phyloP scores from a whole-genome alignment of 2,888 invertebrate genomes.

The Gerris lacustris region DNA sequence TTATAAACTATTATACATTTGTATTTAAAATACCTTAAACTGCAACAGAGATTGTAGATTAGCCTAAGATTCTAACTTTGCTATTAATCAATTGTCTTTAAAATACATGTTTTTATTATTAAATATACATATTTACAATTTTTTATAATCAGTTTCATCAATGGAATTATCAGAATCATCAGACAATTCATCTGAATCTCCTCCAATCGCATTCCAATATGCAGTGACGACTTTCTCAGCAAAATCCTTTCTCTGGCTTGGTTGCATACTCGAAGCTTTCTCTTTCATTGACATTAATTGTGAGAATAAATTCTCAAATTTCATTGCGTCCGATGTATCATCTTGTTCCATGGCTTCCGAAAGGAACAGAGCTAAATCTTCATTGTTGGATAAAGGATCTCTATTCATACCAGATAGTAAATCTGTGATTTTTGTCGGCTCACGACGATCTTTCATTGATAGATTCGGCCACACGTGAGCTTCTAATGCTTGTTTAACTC shows the following conservation, averaged over 20 bases:
- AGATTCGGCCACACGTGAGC: constrained; percentile 62
- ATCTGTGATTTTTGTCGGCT: not conserved
- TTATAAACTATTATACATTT: too few species aligned
- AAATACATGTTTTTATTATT: too few species aligned
- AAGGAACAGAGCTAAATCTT: not conserved
- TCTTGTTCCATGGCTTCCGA: not conserved
- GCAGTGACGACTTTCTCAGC: constrained; percentile 60
- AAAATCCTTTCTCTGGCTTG: constrained; percentile 51
- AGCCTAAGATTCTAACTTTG: too few species aligned
- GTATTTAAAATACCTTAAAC: too few species aligned
- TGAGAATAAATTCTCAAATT: constrained; percentile 41
- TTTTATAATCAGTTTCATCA: too few species aligned
- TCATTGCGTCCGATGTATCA: constrained; percentile 16
- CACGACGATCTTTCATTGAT: constrained; percentile 44
- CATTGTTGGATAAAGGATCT: not conserved
- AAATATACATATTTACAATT: too few species aligned
- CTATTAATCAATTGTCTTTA: too few species aligned
- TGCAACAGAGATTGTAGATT: too few species aligned
- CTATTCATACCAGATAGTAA: not conserved
- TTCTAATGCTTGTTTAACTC: constrained; percentile 56
- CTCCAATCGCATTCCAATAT: constrained; percentile 63
- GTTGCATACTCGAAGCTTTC: constrained; percentile 48
- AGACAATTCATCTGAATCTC: constrained; percentile 53
- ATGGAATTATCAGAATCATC: not conserved
- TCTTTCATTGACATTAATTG: constrained; percentile 55